Conservation (phyloP, 2,797 vertebrate species). For the Pipistrellus pipistrellus region DNA sequence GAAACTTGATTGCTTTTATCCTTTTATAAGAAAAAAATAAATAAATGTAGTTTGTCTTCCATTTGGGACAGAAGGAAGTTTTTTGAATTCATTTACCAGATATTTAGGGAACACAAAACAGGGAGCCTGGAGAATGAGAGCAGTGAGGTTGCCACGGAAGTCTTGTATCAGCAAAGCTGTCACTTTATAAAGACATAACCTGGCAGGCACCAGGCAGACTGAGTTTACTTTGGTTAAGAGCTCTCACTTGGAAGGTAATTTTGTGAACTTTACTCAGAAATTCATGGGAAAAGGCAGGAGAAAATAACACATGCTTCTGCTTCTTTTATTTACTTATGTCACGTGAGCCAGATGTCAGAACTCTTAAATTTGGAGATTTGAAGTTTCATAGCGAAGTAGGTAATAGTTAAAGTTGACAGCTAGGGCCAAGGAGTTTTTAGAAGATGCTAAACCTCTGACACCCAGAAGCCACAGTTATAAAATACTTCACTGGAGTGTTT, state of each 20-base stretch:
- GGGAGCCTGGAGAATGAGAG: slow-evolving; percentile 36
- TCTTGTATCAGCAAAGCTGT: slow-evolving; percentile 70
- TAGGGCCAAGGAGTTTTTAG: slow-evolving; percentile 51
- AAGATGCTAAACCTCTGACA: slow-evolving; percentile 67
- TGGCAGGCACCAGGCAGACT: slow-evolving; percentile 35
- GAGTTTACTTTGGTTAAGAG: slow-evolving; percentile 71
- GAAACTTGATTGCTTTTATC: not conserved
- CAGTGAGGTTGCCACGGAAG: not conserved
- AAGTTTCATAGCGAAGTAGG: slow-evolving; percentile 66
- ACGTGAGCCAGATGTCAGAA: slow-evolving; percentile 67
- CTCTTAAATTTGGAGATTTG: slow-evolving; percentile 77
- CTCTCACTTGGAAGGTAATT: slow-evolving; percentile 72
- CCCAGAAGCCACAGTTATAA: slow-evolving; percentile 43
- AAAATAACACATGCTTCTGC: slow-evolving; percentile 27
- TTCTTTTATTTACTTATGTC: slow-evolving; percentile 78
- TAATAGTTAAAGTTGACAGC: slow-evolving; percentile 67
- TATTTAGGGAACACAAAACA: slow-evolving; percentile 62
- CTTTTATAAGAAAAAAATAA: no score
- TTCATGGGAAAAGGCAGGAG: slow-evolving; percentile 76
- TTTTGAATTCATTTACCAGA: slow-evolving; percentile 61
- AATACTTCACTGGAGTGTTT: slow-evolving; percentile 33
- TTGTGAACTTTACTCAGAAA: slow-evolving; percentile 75
- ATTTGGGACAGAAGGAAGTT: slow-evolving; percentile 42
- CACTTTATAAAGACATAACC: slow-evolving; percentile 50
- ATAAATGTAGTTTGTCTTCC: slow-evolving; percentile 35